Evolutionary conservation across 2,888 invertebrate species (phyloP).

Genomic region (Yponomeuta sedellus): DNA sequence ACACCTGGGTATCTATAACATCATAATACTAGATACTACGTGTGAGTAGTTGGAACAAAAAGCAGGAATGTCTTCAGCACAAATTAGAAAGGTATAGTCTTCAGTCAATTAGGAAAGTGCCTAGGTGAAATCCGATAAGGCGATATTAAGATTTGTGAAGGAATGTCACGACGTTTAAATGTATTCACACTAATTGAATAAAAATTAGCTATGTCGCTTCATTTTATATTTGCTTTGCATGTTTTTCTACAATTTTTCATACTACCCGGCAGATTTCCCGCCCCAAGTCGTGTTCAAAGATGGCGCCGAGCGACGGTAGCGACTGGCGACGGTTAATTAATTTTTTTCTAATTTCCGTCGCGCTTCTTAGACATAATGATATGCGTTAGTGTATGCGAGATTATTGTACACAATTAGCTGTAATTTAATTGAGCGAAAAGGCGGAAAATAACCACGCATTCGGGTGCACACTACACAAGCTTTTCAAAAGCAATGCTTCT

Average conservation of each 20-base stretch:
- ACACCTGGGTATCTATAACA: too few relatives aligned
- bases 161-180: background rate
- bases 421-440: constrained; percentile 22
- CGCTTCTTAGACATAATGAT: constrained; percentile 17
- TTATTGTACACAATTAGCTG: constrained; percentile 28
- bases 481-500: too few relatives aligned
- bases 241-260: background rate
- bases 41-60: too few relatives aligned
- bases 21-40: too few relatives aligned
- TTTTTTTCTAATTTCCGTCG: constrained; percentile 10
- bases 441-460: constrained; percentile 17
- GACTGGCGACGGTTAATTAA: constrained; percentile 14
- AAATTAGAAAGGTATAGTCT: too few relatives aligned
- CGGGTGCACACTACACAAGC: background rate
- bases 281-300: constrained; percentile 6
- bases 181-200: background rate
- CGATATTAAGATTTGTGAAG: background rate
- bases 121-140: background rate
- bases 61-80: too few relatives aligned
- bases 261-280: constrained; percentile 8
- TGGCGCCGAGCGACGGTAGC: constrained; percentile 7
- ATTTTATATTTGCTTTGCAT: background rate
- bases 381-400: constrained; percentile 20
- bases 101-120: too few relatives aligned
- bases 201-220: background rate